Base-by-base conservation (phyloP, 2,888 invertebrate species). In the Xiphydria camelus region DNA sequence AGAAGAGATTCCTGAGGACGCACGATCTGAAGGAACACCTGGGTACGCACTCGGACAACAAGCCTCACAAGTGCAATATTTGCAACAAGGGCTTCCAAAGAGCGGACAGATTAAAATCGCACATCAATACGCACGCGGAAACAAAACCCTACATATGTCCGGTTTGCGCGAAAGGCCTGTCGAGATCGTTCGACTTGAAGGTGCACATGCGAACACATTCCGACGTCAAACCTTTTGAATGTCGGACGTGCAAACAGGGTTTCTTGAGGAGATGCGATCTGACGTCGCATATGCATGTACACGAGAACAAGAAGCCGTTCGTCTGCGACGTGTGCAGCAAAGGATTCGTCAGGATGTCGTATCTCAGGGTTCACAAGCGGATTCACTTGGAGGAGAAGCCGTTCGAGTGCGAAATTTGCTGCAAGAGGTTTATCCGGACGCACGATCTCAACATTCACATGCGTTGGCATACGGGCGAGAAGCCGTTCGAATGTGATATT, bases 41-140 rank as follows among this genome's bases (percentile, higher is more conserved):
- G 29, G 29, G 29, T 29, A 29, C 29, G 15, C 85, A 85, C 58
- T 76, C 73, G 3, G 68, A 77, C n/a, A 75, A 78, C 2, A 80
- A 79, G 45, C 78, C 79, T 0, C 79, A 77, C 49, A 74, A 76
- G 36, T 86, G 86, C 66, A 71, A 72, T 3, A 70, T 79, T 33
- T 86, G 86, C 57, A 71, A 78, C 1, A 84, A 83, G 59, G 76
- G 76, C 1, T 86, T 82, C 59, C 77, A 81, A 0, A 72, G 84
- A 34, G 77, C 78, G 1, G 82, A 84, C 36, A 83, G 83, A 55
- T 66, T 84, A 0, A 75, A 75, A 6, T 76, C 79, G 45, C 85
- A 85, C 62, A 75, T 83, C 70, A 82, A 80, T 53, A 76, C 77
- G n/a, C 84, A 84, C 67, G 76, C 77, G 14, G 80, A 81, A 2